A percentile compares a stretch with the other conserved stretches of the same genome.
phyloP scores from a whole-genome alignment of 2,113 vertebrate genomes.

The Hippocampus barbouri region DNA sequence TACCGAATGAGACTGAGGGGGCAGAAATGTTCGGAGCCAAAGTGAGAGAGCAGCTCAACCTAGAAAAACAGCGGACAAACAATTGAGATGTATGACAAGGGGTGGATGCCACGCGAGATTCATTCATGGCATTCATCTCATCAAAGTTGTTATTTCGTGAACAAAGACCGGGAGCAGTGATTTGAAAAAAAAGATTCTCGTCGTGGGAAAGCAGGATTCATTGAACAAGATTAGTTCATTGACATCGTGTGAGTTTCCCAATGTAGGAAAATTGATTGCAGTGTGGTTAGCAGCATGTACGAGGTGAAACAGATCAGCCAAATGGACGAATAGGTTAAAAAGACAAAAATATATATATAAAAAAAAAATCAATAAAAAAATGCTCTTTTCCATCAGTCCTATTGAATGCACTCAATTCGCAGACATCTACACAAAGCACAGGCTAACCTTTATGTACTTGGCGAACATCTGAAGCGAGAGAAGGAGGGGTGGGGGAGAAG shows the following conservation, averaged over 20 bases:
- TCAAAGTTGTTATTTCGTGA: neutral
- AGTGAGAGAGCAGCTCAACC: constrained; percentile 96
- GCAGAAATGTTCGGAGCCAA: constrained; percentile 97
- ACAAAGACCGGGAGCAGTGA: neutral
- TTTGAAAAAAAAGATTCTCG: neutral
- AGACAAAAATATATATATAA: constrained; percentile 43
- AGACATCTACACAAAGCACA: constrained; percentile 73
- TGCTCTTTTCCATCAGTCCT: constrained; percentile 42
- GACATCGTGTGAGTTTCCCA: neutral
- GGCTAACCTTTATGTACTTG: constrained; percentile 99
- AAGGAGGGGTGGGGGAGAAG: constrained; percentile 11
- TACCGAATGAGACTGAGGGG: constrained; percentile 98
- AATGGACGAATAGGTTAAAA: neutral
- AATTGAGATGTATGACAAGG: neutral
- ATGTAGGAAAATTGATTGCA: neutral
- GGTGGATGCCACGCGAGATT: neutral
- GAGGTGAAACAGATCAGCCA: constrained; percentile 8
- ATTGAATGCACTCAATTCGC: constrained; percentile 34
- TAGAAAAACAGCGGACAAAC: constrained; percentile 54
- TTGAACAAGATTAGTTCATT: neutral
- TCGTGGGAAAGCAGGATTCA: neutral
- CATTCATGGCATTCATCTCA: neutral
- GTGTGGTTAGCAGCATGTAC: constrained; percentile 6
- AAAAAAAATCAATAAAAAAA: constrained; percentile 5
- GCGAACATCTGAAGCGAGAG: constrained; percentile 98